Base-by-base conservation (phyloP, 2,888 invertebrate genomes). In the Cyrtodaria siliqua region DNA sequence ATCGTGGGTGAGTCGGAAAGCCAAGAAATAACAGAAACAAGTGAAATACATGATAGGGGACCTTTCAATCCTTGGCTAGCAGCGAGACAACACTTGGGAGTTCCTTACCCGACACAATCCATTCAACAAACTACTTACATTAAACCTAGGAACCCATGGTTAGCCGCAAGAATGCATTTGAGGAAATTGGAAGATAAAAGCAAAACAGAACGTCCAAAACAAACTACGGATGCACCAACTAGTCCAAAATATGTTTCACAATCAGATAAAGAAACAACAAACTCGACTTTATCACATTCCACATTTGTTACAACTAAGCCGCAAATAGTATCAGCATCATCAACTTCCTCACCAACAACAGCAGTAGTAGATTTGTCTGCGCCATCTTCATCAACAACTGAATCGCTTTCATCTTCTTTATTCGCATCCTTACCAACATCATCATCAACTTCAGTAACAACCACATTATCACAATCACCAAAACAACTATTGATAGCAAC, bases 21-120 rank as follows among this genome's bases (percentile, higher is more conserved):
- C n/a, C n/a, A n/a, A n/a, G 50, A 49, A 49, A 49, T 49, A 18
- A 49, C 50, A 14, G 50, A 49, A 49, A 14, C 50, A 18, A 49
- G 8, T 49, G 23, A 49, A 49, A 12, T 49, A 49, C 8, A n/a
- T n/a, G n/a, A n/a, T 20, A 44, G 26, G 23, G 26, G 8, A 52
- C 26, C 8, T 29, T 33, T 26, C 3, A 56, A 56, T 29, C 56
- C 56, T 16, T 56, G 56, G 56, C 4, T 56, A 38, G 33, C 33
- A 8, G 56, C 56, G 29, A 6, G 33, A 12, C 29, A 56, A 38
- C 56, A 56, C 20, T 18, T 56, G 20, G n/a, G n/a, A 6, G 18
- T 12, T 8, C 24, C 29, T 9, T 38, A 8, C 6, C 3, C 56
- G n/a, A 33, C 14, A 56, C 14, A n/a, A 18, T 20, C 53, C 4